Evolutionary conservation across 2,113 vertebrate genomes (phyloP).

Genomic region (Neotragus pygmaeus): DNA sequence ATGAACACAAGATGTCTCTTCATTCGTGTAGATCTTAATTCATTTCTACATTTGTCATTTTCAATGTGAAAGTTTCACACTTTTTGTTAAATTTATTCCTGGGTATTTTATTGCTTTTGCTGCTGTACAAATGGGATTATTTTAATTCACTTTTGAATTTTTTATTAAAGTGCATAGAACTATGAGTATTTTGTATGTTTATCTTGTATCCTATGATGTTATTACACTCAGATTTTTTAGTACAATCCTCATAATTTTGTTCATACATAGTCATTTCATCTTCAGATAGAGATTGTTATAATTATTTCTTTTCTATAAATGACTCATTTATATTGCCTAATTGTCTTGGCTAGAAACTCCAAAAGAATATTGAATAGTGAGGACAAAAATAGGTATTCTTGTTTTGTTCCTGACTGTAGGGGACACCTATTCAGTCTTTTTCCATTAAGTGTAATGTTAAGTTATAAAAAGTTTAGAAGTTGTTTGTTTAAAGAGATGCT

Average conservation of each 20-base stretch:
- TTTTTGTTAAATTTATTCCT: background rate
- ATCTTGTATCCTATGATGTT: background rate
- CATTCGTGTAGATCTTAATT: background rate
- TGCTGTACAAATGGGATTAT: background rate
- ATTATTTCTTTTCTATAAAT: background rate
- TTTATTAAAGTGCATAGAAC: background rate
- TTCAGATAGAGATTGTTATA: background rate
- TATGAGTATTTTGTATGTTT: background rate
- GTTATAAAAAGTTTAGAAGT: background rate
- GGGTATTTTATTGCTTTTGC: background rate
- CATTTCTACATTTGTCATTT: background rate
- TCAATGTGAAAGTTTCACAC: background rate
- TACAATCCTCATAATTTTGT: background rate
- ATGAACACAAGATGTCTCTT: background rate
- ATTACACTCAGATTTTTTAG: background rate
- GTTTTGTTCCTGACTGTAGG: background rate
- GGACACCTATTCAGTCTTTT: background rate
- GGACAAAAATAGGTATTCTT: background rate
- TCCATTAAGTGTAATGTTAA: background rate
- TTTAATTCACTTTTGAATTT: background rate
- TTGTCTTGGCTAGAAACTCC: background rate
- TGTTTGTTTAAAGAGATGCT: background rate
- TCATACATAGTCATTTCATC: background rate
- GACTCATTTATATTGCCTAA: background rate
- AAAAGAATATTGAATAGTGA: background rate